Base-by-base conservation (phyloP, 2,888 invertebrate genomes). In the Pollenia labialis region DNA sequence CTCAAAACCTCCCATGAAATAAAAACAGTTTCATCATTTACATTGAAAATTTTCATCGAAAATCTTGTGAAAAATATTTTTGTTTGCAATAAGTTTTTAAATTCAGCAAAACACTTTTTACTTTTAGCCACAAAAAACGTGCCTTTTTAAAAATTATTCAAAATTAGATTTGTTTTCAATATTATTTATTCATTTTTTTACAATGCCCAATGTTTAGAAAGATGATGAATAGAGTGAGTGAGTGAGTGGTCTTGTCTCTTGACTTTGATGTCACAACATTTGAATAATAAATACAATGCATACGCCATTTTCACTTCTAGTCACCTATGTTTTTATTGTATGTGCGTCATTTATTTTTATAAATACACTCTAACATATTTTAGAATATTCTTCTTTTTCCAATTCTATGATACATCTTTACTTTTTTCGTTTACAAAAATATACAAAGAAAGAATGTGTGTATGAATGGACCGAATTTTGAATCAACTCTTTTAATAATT, bases 21-120 rank as follows among this genome's bases (percentile, higher is more conserved):
- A 32, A 80, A 75, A 68, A 82, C 74, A 52, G 72, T 79, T 75
- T 79, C 60, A 74, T 74, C 72, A 74, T 83, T 81, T 87, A 77
- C 87, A 87, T 84, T 84, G 84, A 87, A 86, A 68, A 66, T 77
- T 68, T 60, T 84, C 14, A 62, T 40, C 60, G 56, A 77, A 79
- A 74, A 58, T 79, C 18, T 79, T 64, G 7, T 80, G 48, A 62
- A 74, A 79, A 81, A 48, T 69, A 79, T 62, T 14, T 64, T 44
- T 60, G 10, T 76, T 11, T 79, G 16, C 50, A 66, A 44, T 60
- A 44, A 71, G 71, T 52, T 58, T 46, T 9, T 68, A 64, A 52
- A 14, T 32, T 23, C n/a, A 64, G n/a, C 52, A 32, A 64, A 4
- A 23, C 40, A 75, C 18, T 79, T 74, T 62, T 50, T 64, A 18